Base-by-base conservation (phyloP, 92 coral and sea anemone species). In the Palythoa grandis region DNA sequence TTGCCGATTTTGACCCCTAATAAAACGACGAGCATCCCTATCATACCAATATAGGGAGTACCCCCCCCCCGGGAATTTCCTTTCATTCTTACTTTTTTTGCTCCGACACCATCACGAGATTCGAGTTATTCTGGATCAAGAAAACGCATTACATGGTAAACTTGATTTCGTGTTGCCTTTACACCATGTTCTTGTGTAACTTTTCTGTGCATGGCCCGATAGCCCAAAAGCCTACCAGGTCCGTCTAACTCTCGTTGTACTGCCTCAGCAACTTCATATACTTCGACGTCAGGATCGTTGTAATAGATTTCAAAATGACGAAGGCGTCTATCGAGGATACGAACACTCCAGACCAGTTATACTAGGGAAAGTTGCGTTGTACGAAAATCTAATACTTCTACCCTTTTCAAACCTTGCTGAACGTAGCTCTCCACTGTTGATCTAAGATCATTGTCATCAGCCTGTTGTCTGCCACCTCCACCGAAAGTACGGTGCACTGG, bases 331-430 rank as follows among this genome's bases (percentile, higher is more conserved):
- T 88, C 90, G 10, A 88, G 83, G 14, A 70, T 22, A 38, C 90
- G 70, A 38, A 88, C 14, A 52, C 90, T 73, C 87, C 90, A 29
- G 35, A 29, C 35, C 35, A 88, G 23, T 68, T 13, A 74, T 29
- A 29, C 35, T 20, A 25, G 76, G 74, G 67, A 66, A 82, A 88
- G 66, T 88, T 83, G 29, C 87, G 65, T 16, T 58, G 40, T 70
- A 88, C 71, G 74, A 87, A 29, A 87, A 80, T 82, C 87, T 73
- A 88, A 57, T n/a, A 88, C 65, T 73, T 88, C 90, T 25, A 40
- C 56, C 66, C 87, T 69, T 72, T 58, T 83, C 75, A 88, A 74
- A 38, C 52, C 52, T 88, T 82, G 82, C 37, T 29, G 35, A 29
- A 29, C 35, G 35, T 29, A 29, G 35, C 35, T 29, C 35, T 29